Evolutionary conservation across 2,888 invertebrate species (phyloP).

Genomic region (Drosophila peninsularis): DNA sequence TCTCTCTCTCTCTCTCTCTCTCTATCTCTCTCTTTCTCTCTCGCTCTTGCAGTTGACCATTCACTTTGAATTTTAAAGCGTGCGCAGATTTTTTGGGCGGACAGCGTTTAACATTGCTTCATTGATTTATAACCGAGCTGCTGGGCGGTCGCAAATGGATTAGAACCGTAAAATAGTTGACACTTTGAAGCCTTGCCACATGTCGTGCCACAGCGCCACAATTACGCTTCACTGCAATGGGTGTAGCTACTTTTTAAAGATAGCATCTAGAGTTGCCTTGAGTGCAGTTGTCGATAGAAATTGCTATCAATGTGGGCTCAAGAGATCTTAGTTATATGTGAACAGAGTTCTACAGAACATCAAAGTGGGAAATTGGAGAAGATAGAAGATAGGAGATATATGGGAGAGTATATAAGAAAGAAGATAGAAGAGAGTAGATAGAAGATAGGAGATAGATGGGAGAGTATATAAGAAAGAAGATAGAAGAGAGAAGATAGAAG

Average conservation of each 20-base stretch:
- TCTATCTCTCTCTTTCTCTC: neutral
- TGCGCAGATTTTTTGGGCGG: slow-evolving; percentile 48
- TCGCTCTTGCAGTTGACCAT: slow-evolving; percentile 42
- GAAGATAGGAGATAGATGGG: too few relatives aligned
- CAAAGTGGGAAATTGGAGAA: too few relatives aligned
- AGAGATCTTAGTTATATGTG: neutral
- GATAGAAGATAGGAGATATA: too few relatives aligned
- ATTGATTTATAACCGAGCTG: slow-evolving; percentile 62
- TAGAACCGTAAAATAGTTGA: slow-evolving; percentile 54
- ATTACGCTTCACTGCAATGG: slow-evolving; percentile 3
- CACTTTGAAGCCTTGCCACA: slow-evolving; percentile 37
- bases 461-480: too few relatives aligned
- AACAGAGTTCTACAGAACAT: too few relatives aligned
- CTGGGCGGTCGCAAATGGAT: slow-evolving; percentile 60
- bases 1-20: neutral
- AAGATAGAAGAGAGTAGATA: too few relatives aligned
- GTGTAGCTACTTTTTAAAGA: neutral
- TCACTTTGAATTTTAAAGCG: slow-evolving; percentile 67
- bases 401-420: too few relatives aligned
- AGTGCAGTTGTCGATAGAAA: neutral
- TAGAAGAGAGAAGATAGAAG: too few relatives aligned
- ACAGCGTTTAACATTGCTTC: slow-evolving; percentile 32
- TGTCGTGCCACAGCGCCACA: slow-evolving; percentile 6
- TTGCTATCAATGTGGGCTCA: neutral
- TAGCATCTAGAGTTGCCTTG: neutral